Conservation (phyloP, 2,113 vertebrate species). For the Sapajus apella region DNA sequence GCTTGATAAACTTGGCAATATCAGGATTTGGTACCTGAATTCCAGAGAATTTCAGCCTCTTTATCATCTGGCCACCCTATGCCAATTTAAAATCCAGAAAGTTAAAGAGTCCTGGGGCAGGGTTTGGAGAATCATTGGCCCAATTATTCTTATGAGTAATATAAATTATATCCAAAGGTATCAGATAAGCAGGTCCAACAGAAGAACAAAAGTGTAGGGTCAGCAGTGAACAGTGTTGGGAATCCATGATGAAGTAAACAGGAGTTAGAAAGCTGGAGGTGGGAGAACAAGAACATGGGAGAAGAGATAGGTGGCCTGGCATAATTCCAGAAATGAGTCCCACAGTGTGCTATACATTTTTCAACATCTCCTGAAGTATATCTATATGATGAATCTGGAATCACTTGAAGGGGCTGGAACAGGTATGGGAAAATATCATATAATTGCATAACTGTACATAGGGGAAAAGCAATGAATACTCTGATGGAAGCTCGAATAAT, state of each 20-base stretch:
- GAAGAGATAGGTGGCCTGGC: neutral
- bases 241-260: neutral
- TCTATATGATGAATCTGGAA: neutral
- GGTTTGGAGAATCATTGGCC: neutral
- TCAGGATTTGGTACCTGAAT: neutral
- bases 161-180: neutral
- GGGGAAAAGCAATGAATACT: neutral
- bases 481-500: neutral
- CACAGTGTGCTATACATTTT: neutral
- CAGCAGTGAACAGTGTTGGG: neutral
- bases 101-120: neutral
- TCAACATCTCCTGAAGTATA: neutral
- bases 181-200: neutral
- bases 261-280: neutral
- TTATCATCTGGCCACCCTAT: neutral
- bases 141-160: neutral
- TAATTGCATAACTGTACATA: neutral
- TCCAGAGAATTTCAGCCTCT: neutral
- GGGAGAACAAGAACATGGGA: neutral
- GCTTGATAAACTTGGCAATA: neutral
- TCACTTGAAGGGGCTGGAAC: neutral
- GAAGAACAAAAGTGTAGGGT: neutral
- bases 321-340: neutral
- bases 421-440: neutral
- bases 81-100: neutral